phyloP scores from a whole-genome alignment of 2,888 invertebrate species.

The Dusona sp. region DNA sequence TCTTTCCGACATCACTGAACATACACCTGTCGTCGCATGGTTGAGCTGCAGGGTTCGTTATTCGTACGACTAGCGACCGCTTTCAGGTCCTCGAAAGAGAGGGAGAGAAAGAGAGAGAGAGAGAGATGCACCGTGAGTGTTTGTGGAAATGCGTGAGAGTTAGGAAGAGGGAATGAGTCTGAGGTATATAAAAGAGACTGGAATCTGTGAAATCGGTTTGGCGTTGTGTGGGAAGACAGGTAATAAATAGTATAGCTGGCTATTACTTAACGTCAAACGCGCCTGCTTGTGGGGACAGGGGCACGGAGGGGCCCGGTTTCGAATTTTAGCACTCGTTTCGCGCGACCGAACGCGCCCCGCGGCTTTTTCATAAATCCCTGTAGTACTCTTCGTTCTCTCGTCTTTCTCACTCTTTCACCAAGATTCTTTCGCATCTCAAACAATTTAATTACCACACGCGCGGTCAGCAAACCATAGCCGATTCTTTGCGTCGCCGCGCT shows the following conservation, averaged over 20 bases:
- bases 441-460: slow-evolving; percentile 61
- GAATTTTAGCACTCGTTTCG: slow-evolving; percentile 63
- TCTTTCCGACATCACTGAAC: not conserved
- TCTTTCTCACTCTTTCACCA: slow-evolving; percentile 5
- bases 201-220: slow-evolving; percentile 71
- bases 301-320: slow-evolving; percentile 56
- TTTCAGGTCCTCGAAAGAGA: not conserved
- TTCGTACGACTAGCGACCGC: not conserved
- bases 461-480: slow-evolving; percentile 34
- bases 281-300: slow-evolving; percentile 34
- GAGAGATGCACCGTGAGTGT: slow-evolving; percentile 12
- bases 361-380: slow-evolving; percentile 58
- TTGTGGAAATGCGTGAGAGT: slow-evolving; percentile 24
- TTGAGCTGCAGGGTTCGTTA: not conserved
- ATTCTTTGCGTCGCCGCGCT: slow-evolving; percentile 55
- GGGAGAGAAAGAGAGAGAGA: not conserved
- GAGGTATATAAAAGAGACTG: slow-evolving; percentile 61
- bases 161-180: slow-evolving; percentile 1
- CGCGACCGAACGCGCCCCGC: slow-evolving; percentile 42
- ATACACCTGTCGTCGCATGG: not conserved
- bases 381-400: slow-evolving; percentile 50
- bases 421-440: slow-evolving; percentile 43
- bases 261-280: slow-evolving; percentile 61
- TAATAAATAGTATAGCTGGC: slow-evolving; percentile 71
- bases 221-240: slow-evolving; percentile 71